A percentile compares a stretch with the other conserved stretches of the same genome.
Conservation (phyloP, 2,888 invertebrate genomes). For the Drosophila ustulata region DNA sequence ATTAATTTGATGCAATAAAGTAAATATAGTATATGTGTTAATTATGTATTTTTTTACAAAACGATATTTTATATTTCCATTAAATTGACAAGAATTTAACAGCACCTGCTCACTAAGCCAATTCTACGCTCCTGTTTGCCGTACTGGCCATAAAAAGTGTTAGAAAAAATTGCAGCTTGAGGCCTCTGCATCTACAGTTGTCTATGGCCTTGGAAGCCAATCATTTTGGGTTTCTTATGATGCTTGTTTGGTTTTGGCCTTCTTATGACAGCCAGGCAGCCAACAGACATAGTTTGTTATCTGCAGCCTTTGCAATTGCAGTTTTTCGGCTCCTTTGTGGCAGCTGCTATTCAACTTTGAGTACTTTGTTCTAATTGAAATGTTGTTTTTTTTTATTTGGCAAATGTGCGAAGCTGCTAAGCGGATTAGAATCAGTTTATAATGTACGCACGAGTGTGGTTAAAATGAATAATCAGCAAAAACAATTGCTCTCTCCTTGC, state of each 20-base stretch:
- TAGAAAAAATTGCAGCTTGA: slow-evolving; percentile 16
- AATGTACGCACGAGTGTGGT: slow-evolving; percentile 60
- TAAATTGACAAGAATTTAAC: background rate
- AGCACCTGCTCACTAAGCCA: background rate
- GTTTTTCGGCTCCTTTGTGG: slow-evolving; percentile 46
- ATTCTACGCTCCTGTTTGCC: background rate
- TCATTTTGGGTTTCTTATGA: slow-evolving; percentile 31
- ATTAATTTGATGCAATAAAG: too few species aligned
- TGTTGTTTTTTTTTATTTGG: slow-evolving; percentile 51
- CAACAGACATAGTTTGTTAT: slow-evolving; percentile 30
- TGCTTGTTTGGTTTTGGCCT: slow-evolving; percentile 25
- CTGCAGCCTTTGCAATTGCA: slow-evolving; percentile 13
- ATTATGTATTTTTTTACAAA: too few species aligned
- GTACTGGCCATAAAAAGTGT: slow-evolving; percentile 6
- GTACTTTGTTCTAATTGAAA: slow-evolving; percentile 73
- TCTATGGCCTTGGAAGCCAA: slow-evolving; percentile 25
- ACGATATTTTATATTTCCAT: too few species aligned
- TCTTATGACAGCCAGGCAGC: slow-evolving; percentile 41
- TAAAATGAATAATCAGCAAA: slow-evolving; percentile 54
- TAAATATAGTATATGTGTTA: too few species aligned
- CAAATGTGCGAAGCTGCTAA: slow-evolving; percentile 49
- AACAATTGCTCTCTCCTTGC: slow-evolving; percentile 56
- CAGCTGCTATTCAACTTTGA: slow-evolving; percentile 45
- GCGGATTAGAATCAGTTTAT: slow-evolving; percentile 71
- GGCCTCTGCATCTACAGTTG: slow-evolving; percentile 28